Base-by-base conservation (phyloP, 2,888 invertebrate species). In the Laothoe populi region DNA sequence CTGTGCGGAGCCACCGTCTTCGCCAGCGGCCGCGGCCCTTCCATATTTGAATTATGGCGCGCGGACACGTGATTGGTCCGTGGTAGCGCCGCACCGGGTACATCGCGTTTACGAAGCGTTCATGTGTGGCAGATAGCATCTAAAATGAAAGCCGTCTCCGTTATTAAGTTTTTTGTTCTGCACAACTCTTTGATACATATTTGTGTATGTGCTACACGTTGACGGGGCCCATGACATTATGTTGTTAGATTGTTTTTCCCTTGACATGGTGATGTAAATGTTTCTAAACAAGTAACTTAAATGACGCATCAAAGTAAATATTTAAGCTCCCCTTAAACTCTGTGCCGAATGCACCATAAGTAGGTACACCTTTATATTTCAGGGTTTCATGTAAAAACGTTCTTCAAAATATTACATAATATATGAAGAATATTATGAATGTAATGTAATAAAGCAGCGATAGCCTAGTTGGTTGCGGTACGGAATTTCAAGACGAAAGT, bases 21-120 rank as follows among this genome's bases (percentile, higher is more conserved):
- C 73, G 88, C 90, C 88, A 78, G 85, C 78, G 88, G 90, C 84
- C 77, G 73, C 71, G 57, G 46, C 48, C 83, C 81, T 88, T 87
- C 88, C 83, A 88, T 88, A 87, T 88, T 88, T 91, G 88, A 92
- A 88, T 88, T 86, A 90, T 88, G 79, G 85, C 84, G 82, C 83
- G 83, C 82, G 75, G 79, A 82, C 89, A 86, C 85, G 89, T 90
- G 90, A 92, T 90, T 90, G 89, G 90, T 77, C 80, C 62, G 26
- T 40, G 42, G 49, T 26, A 45, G 48, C 57, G 46, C 57, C 58
- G 46, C 38, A 46, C 62, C 10, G 11, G 10, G 62, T 58, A 58
- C 57, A 44, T 57, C 46, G 42, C 42, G 35, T 59, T 74, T 76
- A 72, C 73, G 78, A 71, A 77, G 80, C 77, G 74, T 81, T 82